Evolutionary conservation across 2,797 vertebrate genomes (phyloP), one percentile per base, ranked within the genome.

Genomic region (Takifugu rubripes): DNA sequence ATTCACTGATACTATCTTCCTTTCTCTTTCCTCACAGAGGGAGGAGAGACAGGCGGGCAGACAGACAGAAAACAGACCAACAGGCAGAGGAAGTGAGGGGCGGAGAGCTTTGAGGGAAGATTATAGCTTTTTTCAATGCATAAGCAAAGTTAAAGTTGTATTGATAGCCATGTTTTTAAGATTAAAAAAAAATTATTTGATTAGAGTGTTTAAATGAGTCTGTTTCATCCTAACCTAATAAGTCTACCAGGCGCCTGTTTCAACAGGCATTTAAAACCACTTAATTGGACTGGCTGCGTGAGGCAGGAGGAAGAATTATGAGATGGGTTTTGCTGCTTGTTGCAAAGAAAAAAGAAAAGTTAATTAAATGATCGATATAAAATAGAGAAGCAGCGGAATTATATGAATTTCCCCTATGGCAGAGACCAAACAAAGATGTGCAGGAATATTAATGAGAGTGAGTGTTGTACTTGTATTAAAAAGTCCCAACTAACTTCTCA

Each of bases 211-310:
- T 59, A 82, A 87, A 87, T 86, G 66, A 83, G 66, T 75, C 70
- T 72, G 66, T 74, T 84, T 61, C 67, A 52, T 68, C 86, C 84
- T 83, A 84, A 87, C 87, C 77, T 69, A 78, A 81, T 86, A 78
- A 72, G 60, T 78, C 84, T 76, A 77, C 71, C 71, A 79, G 46
- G 68, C 54, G 6, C 79, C 77, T 82, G 79, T 87, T 86, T 82
- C 78, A 81, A 76, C 81, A 79, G 73, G 68, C 77, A 64, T 85
- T 87, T 84, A 75, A 84, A 84, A 83, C 78, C 63, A 77, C 66
- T 71, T 78, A 82, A 87, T 86, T 85, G 77, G 78, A 73, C 70
- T 64, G 75, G 78, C 78, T 78, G 62, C 70, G 78, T 66, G 77
- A 79, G 71, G 64, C 48, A 5, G 16, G 46, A 54, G 57, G 47